Evolutionary conservation across 2,888 invertebrate genomes (phyloP).

Genomic region (Cataglyphis livida): DNA sequence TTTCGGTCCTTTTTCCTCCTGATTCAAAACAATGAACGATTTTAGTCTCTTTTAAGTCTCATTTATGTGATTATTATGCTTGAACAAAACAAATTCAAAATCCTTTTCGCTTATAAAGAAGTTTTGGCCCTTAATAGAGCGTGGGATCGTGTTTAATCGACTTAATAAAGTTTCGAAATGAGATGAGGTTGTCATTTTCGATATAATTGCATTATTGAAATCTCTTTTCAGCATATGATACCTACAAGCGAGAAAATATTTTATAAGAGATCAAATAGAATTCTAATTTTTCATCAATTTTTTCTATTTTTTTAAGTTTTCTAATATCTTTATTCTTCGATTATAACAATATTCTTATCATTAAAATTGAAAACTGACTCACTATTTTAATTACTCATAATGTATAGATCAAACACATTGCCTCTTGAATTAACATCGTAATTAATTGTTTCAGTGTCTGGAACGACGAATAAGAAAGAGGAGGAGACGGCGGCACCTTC

Average conservation of each 20-base stretch:
- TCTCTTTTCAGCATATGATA: not conserved
- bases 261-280: not conserved
- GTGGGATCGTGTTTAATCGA: not conserved
- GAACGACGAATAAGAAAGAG: conserved; percentile 81
- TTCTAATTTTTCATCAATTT: not conserved
- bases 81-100: not conserved
- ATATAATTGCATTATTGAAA: not conserved
- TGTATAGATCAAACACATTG: not conserved
- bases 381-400: not conserved
- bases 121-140: not conserved
- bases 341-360: not conserved
- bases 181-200: not conserved
- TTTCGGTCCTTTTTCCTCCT: not conserved
- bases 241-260: not conserved
- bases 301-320: not conserved
- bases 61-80: not conserved
- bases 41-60: not conserved
- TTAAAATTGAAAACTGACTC: not conserved
- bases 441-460: conserved; percentile 78
- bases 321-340: not conserved
- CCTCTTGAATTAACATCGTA: not conserved
- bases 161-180: not conserved
- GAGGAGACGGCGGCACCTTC: conserved; percentile 78
- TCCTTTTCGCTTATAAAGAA: not conserved
- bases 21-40: not conserved